These are phyloP conservation scores for Drosophila suzukii DNA, from an alignment of 1,140 invertebrate genomes.

Conservation along the genomic window DNA sequence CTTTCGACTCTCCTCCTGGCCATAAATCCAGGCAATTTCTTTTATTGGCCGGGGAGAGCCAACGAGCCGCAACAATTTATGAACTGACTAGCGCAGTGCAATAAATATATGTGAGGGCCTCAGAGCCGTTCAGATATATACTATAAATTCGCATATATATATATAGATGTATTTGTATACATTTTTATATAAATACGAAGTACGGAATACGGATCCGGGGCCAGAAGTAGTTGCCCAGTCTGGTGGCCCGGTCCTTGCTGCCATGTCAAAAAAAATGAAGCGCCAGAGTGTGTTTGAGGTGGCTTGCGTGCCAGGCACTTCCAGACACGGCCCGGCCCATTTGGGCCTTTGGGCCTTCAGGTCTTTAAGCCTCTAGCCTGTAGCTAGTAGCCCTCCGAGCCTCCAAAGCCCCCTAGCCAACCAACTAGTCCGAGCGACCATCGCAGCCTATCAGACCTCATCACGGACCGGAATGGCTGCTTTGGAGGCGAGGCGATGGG, in stretches of 20 bases:
- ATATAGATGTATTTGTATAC: slow-evolving; percentile 19
- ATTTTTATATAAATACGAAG: slow-evolving; percentile 35
- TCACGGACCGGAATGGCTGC: slow-evolving; percentile 24
- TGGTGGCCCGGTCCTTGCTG: slow-evolving; percentile 48
- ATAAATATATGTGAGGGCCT: slow-evolving; percentile 31
- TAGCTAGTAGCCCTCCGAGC: slow-evolving; percentile 10
- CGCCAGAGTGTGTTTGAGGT: slow-evolving; percentile 30
- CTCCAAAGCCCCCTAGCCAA: slow-evolving; percentile 10
- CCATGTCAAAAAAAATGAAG: slow-evolving; percentile 70
- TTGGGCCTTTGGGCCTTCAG: slow-evolving; percentile 14
- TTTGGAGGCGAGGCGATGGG: slow-evolving; percentile 2
- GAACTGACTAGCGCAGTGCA: slow-evolving; percentile 67
- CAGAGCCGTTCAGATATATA: slow-evolving; percentile 28
- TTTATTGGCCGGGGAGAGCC: slow-evolving; percentile 46
- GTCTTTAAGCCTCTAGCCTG: slow-evolving; percentile 6
- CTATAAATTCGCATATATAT: slow-evolving; percentile 36
- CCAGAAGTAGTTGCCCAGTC: slow-evolving; percentile 79
- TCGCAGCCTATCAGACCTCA: slow-evolving; percentile 65
- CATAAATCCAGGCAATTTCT: slow-evolving; percentile 56
- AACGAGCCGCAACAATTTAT: slow-evolving; percentile 76
- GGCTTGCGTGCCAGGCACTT: slow-evolving; percentile 72
- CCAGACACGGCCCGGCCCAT: slow-evolving; percentile 62
- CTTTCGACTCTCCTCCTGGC: slow-evolving; percentile 22
- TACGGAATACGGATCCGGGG: slow-evolving; percentile 45
- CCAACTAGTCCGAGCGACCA: slow-evolving; percentile 74